Base-by-base conservation (phyloP, 2,888 invertebrate genomes). In the Pammene aurita region DNA sequence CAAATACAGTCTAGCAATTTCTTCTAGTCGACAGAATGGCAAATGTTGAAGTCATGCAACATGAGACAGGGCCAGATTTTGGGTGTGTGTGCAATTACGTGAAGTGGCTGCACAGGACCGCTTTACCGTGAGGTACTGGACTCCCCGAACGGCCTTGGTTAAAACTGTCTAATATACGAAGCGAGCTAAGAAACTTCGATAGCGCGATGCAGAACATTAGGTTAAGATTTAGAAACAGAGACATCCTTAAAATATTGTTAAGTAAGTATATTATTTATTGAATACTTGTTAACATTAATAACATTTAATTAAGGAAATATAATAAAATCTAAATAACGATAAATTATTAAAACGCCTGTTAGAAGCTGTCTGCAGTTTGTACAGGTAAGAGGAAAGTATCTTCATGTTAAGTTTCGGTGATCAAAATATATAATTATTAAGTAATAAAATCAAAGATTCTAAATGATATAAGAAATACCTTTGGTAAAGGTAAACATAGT, bases 11-110 rank as follows among this genome's bases (percentile, higher is more conserved):
- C 89, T 88, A 88, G 88, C 86, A 81, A 86, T 85, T 86, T 80
- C 80, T 80, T 88, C 87, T 88, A 89, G 87, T 86, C 83, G 85
- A 88, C 88, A 87, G 89, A 89, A 89, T 89, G 88, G 89, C 88
- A 89, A 89, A 89, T 84, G 80, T 89, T 89, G 89, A 89, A 89
- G 83, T 82, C 79, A 76, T 77, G 74, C 75, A 76, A 77, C 78
- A 75, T 76, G 80, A 75, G 76, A 76, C 80, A 77, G 76, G 77
- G 78, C 81, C 78, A 77, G 80, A 80, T 78, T 77, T 83, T 80
- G 79, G 73, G 76, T 80, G 84, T 77, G 75, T 70, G 77, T 84
- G 85, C 88, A 87, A 14, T 83, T 82, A 70, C 68, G 78, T 83
- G 79, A 70, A 79, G 79, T 77, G 84, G 84, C 76, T 84, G 84